These are phyloP conservation scores for Myotis findleyi DNA, from an alignment of 2,797 vertebrate species.

Conservation along the genomic window DNA sequence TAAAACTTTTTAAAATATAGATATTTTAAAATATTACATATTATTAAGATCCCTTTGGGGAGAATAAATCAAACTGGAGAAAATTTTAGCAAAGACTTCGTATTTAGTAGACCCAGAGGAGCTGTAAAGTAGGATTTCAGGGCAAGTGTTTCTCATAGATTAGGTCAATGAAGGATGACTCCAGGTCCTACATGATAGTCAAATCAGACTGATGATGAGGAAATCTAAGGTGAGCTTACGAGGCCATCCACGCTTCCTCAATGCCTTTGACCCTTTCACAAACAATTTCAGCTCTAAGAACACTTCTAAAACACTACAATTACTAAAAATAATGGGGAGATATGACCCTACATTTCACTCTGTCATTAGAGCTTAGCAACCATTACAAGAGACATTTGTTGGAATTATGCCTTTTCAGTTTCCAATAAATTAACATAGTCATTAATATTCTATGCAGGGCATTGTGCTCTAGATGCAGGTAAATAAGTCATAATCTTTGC, in stretches of 20 bases:
- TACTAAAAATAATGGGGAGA: not conserved
- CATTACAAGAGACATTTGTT: not conserved
- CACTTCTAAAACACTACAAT: not conserved
- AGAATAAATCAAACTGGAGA: slow-evolving; percentile 58
- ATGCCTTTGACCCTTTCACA: not conserved
- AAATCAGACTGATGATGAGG: not conserved
- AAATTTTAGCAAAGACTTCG: slow-evolving; percentile 35
- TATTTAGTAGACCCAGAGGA: not conserved
- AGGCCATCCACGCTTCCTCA: not conserved
- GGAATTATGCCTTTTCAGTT: not conserved
- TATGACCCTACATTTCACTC: not conserved
- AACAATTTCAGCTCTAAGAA: not conserved
- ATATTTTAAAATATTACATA: slow-evolving; percentile 26
- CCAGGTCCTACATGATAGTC: not conserved
- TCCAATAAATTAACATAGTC: not conserved
- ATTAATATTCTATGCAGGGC: not conserved
- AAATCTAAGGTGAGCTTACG: not conserved
- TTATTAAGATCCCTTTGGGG: slow-evolving; percentile 9
- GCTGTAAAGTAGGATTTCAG: slow-evolving; percentile 20
- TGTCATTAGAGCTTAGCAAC: not conserved
- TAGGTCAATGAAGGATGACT: not conserved
- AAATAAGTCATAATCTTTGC: not conserved
- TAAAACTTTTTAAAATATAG: slow-evolving; percentile 52
- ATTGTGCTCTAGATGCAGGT: not conserved
- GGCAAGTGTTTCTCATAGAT: not conserved